Base-by-base conservation (phyloP, 2,888 invertebrate species). In the Aleiodes alternator region DNA sequence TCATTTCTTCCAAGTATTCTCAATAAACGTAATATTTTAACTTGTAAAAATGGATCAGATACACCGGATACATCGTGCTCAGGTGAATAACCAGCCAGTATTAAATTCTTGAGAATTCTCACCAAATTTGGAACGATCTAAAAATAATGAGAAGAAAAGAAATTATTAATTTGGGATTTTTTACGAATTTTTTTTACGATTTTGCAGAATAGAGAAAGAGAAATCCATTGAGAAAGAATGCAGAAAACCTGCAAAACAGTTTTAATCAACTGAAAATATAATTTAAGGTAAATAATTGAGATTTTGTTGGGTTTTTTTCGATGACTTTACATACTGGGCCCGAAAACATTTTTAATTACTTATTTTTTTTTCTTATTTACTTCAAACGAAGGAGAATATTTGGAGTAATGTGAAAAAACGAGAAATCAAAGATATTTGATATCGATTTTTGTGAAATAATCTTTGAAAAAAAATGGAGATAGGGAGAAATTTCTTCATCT, bases 21-120 rank as follows among this genome's bases (percentile, higher is more conserved):
- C 79, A 99, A 91, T 4, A 99, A 92, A 82, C 98, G 95, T 81
- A 99, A 92, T 84, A 99, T 98, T 93, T 99, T 99, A 61, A 98
- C 97, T 94, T 99, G 99, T 80, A 99, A 92, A 91, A 99, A 99
- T 64, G 99, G 99, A 91, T 99, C 99, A 83, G 98, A 98, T 59
- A 99, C 98, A 31, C 99, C 99, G 79, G 98, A 98, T 61, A 99
- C 99, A 90, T 99, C 99, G 90, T 99, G 99, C 89, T 99, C 99
- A 11, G 99, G 99, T 43, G 99, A 99, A 91, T 99, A 99, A 34
- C 99, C 99, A 73, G 98, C 98, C 91, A 99, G 92, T 83, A 99
- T 98, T 82, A 99, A 92, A 90, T 98, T 99, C 92, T 99, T 99
- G 90, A 99, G 91, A 90, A 99, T 98, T 87, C 99, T 94, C 85